These are phyloP conservation scores for Drosophila kohkoa DNA, from an alignment of 1,140 invertebrate genomes.

Conservation along the genomic window DNA sequence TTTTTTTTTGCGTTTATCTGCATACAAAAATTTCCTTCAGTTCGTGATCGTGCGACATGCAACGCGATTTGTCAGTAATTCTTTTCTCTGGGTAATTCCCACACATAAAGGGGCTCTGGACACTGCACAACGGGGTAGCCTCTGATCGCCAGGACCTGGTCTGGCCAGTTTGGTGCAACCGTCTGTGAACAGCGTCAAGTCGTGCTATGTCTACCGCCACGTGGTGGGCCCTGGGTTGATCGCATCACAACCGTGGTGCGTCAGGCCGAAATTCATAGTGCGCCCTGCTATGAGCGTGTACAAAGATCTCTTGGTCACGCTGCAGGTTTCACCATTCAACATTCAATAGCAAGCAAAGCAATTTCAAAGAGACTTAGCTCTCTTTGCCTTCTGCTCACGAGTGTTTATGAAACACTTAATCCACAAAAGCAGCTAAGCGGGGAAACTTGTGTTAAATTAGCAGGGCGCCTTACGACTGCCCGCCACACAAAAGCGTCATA, in stretches of 20 bases:
- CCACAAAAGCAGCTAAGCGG: constrained; percentile 1
- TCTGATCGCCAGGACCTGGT: constrained; percentile 83
- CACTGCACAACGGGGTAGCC: constrained; percentile 84
- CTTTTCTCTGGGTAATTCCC: constrained; percentile 14
- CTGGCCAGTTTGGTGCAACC: constrained; percentile 84
- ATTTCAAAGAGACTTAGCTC: not conserved
- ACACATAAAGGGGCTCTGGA: constrained; percentile 78
- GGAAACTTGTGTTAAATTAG: constrained; percentile 51
- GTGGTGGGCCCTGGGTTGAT: constrained; percentile 84
- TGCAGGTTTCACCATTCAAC: constrained; percentile 74
- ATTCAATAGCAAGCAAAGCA: constrained; percentile 30
- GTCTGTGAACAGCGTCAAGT: constrained; percentile 84
- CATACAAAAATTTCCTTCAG: constrained; percentile 14
- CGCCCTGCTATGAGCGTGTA: constrained; percentile 74
- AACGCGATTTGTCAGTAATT: constrained; percentile 32
- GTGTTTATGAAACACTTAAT: not conserved
- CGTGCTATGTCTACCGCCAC: constrained; percentile 84
- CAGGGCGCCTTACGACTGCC: constrained; percentile 52
- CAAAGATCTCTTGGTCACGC: constrained; percentile 41
- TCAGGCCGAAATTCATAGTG: constrained; percentile 84
- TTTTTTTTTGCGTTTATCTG: constrained; percentile 26
- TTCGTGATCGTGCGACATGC: constrained; percentile 21
- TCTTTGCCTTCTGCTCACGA: not conserved
- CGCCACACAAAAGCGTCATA: not conserved
- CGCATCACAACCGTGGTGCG: constrained; percentile 71